These are phyloP conservation scores for Odontocolon sp. DNA, from an alignment of 2,888 invertebrate genomes.

Conservation along the genomic window DNA sequence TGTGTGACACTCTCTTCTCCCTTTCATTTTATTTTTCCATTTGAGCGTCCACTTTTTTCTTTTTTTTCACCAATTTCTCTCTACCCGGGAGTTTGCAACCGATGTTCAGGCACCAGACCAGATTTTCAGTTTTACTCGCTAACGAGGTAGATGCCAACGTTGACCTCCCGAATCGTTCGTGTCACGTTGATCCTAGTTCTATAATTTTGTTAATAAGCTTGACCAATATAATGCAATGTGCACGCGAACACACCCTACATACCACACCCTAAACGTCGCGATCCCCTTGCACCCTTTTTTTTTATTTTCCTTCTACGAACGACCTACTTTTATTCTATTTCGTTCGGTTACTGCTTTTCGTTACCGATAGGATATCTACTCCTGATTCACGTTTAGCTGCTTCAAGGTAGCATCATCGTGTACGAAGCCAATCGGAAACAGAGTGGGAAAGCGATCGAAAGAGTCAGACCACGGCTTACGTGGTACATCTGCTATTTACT, in stretches of 20 bases:
- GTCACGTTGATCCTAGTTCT: constrained; percentile 7
- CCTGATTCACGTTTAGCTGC: neutral
- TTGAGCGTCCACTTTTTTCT: neutral
- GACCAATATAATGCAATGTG: constrained; percentile 12
- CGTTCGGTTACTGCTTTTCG: constrained; percentile 32
- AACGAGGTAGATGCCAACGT: neutral
- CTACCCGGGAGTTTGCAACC: neutral
- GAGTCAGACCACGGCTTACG: constrained; percentile 4
- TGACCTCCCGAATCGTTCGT: neutral
- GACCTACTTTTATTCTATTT: constrained; percentile 43
- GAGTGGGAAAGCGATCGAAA: constrained; percentile 6
- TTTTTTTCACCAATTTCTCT: neutral
- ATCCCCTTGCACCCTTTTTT: neutral
- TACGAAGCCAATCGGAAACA: constrained; percentile 23
- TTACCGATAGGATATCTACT: constrained; percentile 30
- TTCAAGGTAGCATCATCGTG: neutral
- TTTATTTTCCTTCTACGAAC: neutral
- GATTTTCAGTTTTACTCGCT: neutral
- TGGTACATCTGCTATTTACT: constrained; percentile 36
- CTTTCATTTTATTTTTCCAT: neutral
- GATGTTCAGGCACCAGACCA: neutral
- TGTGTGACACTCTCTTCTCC: neutral
- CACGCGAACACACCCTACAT: neutral
- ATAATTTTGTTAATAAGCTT: constrained; percentile 19
- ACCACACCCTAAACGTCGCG: neutral